Base-by-base conservation (phyloP, 1,140 invertebrate species). In the Heterodera schachtii region DNA sequence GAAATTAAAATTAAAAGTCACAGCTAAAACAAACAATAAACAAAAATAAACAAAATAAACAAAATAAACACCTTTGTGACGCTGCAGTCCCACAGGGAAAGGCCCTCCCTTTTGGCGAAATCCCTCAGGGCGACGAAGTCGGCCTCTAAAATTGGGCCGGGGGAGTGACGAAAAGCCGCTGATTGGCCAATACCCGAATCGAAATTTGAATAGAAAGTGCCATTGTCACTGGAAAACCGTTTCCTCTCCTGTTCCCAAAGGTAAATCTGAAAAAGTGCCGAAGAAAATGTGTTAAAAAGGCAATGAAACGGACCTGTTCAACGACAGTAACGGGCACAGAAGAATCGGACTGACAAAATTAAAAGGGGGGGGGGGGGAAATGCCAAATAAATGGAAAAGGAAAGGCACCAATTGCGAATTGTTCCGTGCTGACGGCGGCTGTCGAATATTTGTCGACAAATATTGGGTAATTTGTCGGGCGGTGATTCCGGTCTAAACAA, bases 211-310 rank as follows among this genome's bases (percentile, higher is more conserved):
- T 84, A 85, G 9, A 85, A 46, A 19, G 80, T 82, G 31, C 80
- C 82, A 46, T 87, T 80, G 3, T 41, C 41, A 31, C 76, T 84
- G 0, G 21, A 64, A 44, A 85, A 80, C 16, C 84, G 84, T 43
- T 85, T 73, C 41, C 84, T 46, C 52, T 85, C 84, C 70, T 85
- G 69, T 66, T 85, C 84, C 84, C 84, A 85, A 13, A 85, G 74
- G 31, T 87, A 78, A 21, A 85, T 75, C 84, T 87, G 64, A 69
- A 83, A 60, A 75, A 47, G 60, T 31, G 41, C n/a, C 11, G 16
- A 49, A 60, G 16, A 60, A 82, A n/a, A 69, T 73, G 31, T 73
- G 16, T 0, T 3, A 47, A 31, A 77, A 46, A 85, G 78, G 57
- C n/a, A 74, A 67, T 13, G 6, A 84, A 84, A 78, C 19, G 2